Conservation (phyloP, 2,888 invertebrate species). For the Drosophila aldrichi region DNA sequence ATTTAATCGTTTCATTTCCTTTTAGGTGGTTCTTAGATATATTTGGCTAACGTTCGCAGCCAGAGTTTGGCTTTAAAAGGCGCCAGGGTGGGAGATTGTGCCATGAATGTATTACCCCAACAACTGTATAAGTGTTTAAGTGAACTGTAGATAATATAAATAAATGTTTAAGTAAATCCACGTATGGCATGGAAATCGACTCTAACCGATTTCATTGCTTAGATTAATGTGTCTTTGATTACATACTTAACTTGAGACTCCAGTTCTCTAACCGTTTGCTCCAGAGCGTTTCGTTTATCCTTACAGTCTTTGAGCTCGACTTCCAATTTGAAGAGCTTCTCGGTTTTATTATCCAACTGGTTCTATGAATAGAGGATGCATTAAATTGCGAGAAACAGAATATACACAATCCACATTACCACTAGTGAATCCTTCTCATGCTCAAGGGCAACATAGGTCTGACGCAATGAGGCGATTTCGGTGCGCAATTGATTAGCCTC, state of each 20-base stretch:
- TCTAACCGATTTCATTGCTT: not conserved
- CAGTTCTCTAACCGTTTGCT: constrained; percentile 87
- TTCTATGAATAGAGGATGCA: constrained; percentile 78
- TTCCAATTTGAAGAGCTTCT: constrained; percentile 88
- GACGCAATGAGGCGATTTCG: constrained; percentile 88
- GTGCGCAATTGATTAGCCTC: constrained; percentile 88
- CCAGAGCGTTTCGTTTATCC: constrained; percentile 86
- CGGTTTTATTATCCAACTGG: constrained; percentile 90
- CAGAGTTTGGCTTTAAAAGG: constrained; percentile 31
- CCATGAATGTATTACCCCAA: constrained; percentile 76
- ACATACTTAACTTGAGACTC: constrained; percentile 86
- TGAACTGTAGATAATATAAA: constrained; percentile 63
- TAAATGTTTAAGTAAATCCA: constrained; percentile 38
- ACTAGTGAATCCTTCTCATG: constrained; percentile 89
- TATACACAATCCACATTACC: constrained; percentile 82
- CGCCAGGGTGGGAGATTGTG: constrained; percentile 64
- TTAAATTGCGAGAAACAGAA: not conserved
- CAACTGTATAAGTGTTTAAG: constrained; percentile 41
- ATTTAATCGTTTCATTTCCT: constrained; percentile 69
- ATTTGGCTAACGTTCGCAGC: constrained; percentile 75
- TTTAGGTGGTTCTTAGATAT: constrained; percentile 84
- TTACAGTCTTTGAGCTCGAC: constrained; percentile 88
- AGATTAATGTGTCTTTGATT: not conserved
- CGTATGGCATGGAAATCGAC: not conserved
- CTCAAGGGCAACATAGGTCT: constrained; percentile 88